Base-by-base conservation (phyloP, 2,113 vertebrate species). In the Tichodroma muraria region DNA sequence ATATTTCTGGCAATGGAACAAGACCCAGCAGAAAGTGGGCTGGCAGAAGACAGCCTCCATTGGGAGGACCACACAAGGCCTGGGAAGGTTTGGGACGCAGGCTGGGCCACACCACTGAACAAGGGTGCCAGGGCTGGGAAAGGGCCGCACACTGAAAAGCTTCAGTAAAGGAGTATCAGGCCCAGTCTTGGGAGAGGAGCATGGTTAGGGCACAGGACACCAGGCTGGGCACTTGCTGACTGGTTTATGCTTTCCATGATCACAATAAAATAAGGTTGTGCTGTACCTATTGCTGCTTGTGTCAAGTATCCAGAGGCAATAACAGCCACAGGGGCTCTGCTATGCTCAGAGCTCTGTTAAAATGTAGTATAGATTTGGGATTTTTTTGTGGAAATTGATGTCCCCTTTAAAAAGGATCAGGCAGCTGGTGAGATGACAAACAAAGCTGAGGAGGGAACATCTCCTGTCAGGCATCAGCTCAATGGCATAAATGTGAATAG, bases 281-380 rank as follows among this genome's bases (percentile, higher is more conserved):
- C 35, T 76, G 19, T 64, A 44, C 11, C 37, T 47, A 5, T 3
- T 82, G 52, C 38, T 78, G 27, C 88, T 85, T 52, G 37, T 50
- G 24, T 60, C 0, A 0, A 35, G n/a, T 38, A 9, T 44, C n/a
- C 31, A 49, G 49, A 60, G 70, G 22, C 40, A 64, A 3, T 38
- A 52, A 35, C 10, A 72, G 35, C 15, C 21, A 52, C 11, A 9
- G 10, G n/a, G 33, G 7, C 27, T 19, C 85, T 90, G 66, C 53
- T 65, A 40, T 30, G 19, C 78, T 66, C 28, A 14, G 64, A 68
- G 24, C 33, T 65, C 53, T 77, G 27, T 47, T 86, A 81, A 88
- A 87, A 56, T 19, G 15, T 10, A 72, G n/a, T 66, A 17, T 0
- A 44, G 27, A 22, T 56, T 65, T 90, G 53, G 76, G 61, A 31